Evolutionary conservation across 1,140 invertebrate genomes (phyloP), one percentile per base, ranked within the genome.

Genomic region (Ephestia elutella): DNA sequence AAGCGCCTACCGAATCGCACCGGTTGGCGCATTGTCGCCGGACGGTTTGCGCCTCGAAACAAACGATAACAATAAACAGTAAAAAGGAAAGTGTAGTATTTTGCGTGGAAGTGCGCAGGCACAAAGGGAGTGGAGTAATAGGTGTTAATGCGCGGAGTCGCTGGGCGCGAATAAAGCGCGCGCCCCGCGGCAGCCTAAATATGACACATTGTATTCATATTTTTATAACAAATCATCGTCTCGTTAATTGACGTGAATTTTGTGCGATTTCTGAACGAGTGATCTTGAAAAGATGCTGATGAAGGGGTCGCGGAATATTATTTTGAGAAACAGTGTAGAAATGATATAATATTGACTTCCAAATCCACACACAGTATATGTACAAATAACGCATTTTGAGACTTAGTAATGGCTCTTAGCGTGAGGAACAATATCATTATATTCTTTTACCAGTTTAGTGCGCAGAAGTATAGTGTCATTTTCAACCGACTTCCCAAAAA

Each of bases 21-120:
- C 74, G 76, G 56, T 66, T 70, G 69, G 65, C 73, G 62, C 77
- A 78, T 84, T 84, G 81, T 82, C 69, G 72, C 18, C 65, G 81
- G 68, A 80, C 75, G 80, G 82, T 86, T 87, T 86, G 85, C 81
- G 72, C 65, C 59, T 65, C 78, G 81, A 86, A 86, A 84, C 81
- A 85, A 83, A 80, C 73, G 81, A 75, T 76, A 73, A 82, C 82
- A 86, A 86, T 86, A 86, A 86, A 83, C 80, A 85, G 71, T 82
- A 78, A 85, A 85, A 86, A 86, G 78, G 79, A 86, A 83, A 84
- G 82, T 84, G 78, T 84, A 44, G 76, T 79, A 79, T 84, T 86
- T 84, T 85, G 78, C 72, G 79, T 76, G 76, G 60, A 73, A 75
- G 71, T 76, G 73, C 71, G 58, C 69, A 57, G 64, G 65, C 61